Percentiles rank a stretch among this genome's conserved stretches.
Evolutionary conservation across 2,113 vertebrate species (phyloP).

Genomic region (Aegotheles bennettii): DNA sequence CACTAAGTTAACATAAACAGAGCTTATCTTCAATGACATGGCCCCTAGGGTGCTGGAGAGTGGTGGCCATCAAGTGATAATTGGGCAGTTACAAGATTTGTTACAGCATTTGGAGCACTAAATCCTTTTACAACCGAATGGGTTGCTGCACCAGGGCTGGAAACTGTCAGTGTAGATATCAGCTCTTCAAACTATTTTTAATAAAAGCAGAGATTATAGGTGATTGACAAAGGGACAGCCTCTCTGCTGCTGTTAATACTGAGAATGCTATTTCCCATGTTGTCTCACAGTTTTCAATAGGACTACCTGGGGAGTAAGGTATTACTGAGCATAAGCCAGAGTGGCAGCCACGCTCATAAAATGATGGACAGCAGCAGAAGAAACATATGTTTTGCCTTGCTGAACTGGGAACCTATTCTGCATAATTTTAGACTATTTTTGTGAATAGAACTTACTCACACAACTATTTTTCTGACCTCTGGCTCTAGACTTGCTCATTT

Average conservation of each 20-base stretch:
- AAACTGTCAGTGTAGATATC: slow-evolving; percentile 1
- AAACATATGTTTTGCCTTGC: background rate
- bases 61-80: slow-evolving; percentile 42
- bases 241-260: background rate
- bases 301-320: slow-evolving; percentile 3
- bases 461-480: background rate
- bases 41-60: background rate
- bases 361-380: background rate
- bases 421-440: background rate
- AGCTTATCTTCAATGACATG: slow-evolving; percentile 36
- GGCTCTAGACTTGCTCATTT: background rate
- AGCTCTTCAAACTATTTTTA: slow-evolving; percentile 16
- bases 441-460: background rate
- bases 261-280: background rate
- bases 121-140: background rate
- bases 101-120: background rate
- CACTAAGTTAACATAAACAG: slow-evolving; percentile 29
- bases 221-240: background rate
- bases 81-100: slow-evolving; percentile 46
- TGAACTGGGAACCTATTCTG: background rate
- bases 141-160: background rate
- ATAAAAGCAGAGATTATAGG: background rate
- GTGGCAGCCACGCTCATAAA: background rate
- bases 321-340: background rate
- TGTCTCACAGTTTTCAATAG: background rate